Evolutionary conservation across 2,113 vertebrate species (phyloP).

Genomic region (Eurypyga helias): DNA sequence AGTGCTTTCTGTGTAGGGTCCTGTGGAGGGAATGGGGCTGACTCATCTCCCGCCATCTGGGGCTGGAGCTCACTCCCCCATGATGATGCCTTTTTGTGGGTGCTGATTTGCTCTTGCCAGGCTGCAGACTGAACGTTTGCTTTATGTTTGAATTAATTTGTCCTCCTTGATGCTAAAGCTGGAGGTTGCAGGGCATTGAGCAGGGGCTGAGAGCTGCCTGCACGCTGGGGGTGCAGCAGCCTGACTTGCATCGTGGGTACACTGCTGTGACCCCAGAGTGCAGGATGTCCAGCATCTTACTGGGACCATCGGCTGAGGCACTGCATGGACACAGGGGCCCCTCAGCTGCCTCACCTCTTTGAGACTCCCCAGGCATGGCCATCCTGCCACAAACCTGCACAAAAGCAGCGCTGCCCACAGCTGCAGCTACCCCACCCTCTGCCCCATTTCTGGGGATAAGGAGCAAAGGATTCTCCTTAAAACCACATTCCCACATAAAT

Average conservation of each 20-base stretch:
- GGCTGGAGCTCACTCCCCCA: accelerated
- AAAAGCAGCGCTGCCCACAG: neutral
- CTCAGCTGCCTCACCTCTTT: neutral
- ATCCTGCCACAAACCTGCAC: neutral
- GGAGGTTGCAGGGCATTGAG: neutral
- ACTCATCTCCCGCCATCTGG: accelerated
- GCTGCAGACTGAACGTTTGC: neutral
- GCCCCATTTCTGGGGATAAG: accelerated
- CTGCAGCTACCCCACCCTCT: too few species aligned
- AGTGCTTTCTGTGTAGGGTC: neutral
- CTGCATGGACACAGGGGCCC: accelerated
- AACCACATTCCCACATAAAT: neutral
- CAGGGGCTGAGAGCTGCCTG: neutral
- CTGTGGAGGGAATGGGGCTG: neutral
- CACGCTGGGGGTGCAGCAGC: neutral
- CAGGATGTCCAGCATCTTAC: neutral
- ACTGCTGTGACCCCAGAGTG: neutral
- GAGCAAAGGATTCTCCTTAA: neutral
- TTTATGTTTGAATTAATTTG: accelerated
- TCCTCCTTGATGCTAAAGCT: neutral
- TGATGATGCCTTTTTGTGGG: accelerated
- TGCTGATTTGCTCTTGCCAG: neutral
- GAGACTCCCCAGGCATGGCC: neutral
- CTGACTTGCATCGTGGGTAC: neutral
- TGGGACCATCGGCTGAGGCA: neutral